Conservation (phyloP, 1,140 invertebrate genomes). For the Whitmania pigra region DNA sequence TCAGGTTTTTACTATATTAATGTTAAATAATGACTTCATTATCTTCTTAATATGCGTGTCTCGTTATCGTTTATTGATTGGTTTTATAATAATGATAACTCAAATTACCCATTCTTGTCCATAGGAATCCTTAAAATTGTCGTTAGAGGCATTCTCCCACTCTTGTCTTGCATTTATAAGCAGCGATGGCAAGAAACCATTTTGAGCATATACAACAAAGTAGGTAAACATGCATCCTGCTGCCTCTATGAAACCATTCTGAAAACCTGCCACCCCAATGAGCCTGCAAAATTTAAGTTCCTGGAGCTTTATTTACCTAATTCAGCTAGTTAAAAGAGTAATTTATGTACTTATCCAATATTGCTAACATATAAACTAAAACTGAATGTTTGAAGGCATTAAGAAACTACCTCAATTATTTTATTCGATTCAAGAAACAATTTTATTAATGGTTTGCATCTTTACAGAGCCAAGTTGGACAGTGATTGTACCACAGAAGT, state of each 20-base stretch:
- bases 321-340: not conserved
- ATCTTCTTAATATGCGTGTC: not conserved
- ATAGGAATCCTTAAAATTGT: slow-evolving; percentile 50
- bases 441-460: not conserved
- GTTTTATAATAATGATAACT: not conserved
- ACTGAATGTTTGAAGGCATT: not conserved
- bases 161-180: slow-evolving; percentile 45
- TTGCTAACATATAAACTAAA: not conserved
- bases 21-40: not conserved
- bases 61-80: not conserved
- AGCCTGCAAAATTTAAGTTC: slow-evolving; percentile 18
- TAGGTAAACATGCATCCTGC: slow-evolving; percentile 97
- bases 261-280: slow-evolving; percentile 30
- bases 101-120: slow-evolving; percentile 51
- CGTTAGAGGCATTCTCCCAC: slow-evolving; percentile 49
- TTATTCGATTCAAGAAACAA: not conserved
- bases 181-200: slow-evolving; percentile 73
- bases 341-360: not conserved
- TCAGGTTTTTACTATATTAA: not conserved
- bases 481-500: too few species aligned
- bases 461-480: too few species aligned
- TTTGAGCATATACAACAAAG: slow-evolving; percentile 97
- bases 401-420: not conserved
- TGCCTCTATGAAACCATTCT: slow-evolving; percentile 79
- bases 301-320: not conserved